These are phyloP conservation scores for Drosophila pegasa DNA, from an alignment of 2,888 invertebrate genomes.

Conservation along the genomic window DNA sequence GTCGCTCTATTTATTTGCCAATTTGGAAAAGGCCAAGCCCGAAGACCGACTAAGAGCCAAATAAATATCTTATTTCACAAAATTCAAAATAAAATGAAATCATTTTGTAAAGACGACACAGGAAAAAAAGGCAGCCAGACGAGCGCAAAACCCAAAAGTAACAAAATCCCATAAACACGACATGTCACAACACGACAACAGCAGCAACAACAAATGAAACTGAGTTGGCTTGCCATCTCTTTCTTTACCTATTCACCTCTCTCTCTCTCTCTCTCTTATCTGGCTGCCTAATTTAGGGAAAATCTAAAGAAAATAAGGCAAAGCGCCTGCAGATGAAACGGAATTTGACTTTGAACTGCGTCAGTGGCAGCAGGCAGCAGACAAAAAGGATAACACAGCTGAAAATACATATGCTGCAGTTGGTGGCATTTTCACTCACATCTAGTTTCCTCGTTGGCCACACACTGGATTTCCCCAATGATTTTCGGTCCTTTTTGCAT, in stretches of 20 bases:
- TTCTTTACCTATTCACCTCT: background rate
- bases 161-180: slow-evolving; percentile 80
- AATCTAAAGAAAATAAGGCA: slow-evolving; percentile 32
- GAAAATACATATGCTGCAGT: slow-evolving; percentile 27
- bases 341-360: slow-evolving; percentile 63
- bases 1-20: slow-evolving; percentile 75
- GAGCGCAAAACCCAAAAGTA: slow-evolving; percentile 48
- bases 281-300: slow-evolving; percentile 38
- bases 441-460: slow-evolving; percentile 35
- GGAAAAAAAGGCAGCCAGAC: slow-evolving; percentile 18
- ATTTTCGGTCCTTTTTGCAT: slow-evolving; percentile 60
- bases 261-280: background rate
- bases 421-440: slow-evolving; percentile 54
- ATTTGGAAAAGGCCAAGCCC: slow-evolving; percentile 66
- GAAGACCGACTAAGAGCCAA: slow-evolving; percentile 62
- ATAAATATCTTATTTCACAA: slow-evolving; percentile 78
- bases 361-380: slow-evolving; percentile 26
- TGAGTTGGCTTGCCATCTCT: background rate
- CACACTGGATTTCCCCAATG: slow-evolving; percentile 72
- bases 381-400: slow-evolving; percentile 18
- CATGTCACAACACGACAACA: slow-evolving; percentile 70
- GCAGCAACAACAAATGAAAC: slow-evolving; percentile 9
- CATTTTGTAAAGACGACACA: slow-evolving; percentile 55
- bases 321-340: slow-evolving; percentile 30
- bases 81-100: slow-evolving; percentile 72